These are phyloP conservation scores for Drosophila mayaguana DNA, from an alignment of 2,888 invertebrate genomes.

Conservation along the genomic window DNA sequence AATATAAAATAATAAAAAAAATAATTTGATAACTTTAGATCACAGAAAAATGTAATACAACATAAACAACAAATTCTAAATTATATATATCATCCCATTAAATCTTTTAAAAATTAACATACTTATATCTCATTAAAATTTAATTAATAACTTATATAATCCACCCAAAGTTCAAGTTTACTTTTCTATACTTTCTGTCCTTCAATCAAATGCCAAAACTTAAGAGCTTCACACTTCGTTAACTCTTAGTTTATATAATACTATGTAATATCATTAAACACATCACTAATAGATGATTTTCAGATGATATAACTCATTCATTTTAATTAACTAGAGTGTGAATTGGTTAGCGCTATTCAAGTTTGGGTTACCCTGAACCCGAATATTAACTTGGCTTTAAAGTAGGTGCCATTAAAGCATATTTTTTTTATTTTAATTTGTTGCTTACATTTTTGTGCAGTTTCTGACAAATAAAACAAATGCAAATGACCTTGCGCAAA, in stretches of 20 bases:
- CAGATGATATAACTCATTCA: constrained; percentile 3
- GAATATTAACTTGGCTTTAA: constrained; percentile 9
- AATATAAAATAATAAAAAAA: too few relatives aligned
- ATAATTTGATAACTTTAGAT: too few relatives aligned
- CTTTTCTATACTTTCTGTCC: not conserved
- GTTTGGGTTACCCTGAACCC: constrained; percentile 18
- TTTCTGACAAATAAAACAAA: constrained; percentile 19
- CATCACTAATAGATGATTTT: not conserved
- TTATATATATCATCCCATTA: too few relatives aligned
- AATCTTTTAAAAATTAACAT: too few relatives aligned
- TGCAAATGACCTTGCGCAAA: constrained; percentile 48
- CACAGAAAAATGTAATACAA: too few relatives aligned
- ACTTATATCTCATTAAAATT: not conserved
- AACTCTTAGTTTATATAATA: not conserved
- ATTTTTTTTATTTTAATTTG: constrained; percentile 21
- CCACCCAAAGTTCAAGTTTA: not conserved
- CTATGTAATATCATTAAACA: not conserved
- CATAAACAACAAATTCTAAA: too few relatives aligned
- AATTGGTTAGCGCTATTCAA: constrained; percentile 2
- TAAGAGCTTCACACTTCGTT: constrained; percentile 3
- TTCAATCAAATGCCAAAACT: not conserved
- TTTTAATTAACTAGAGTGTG: constrained; percentile 10
- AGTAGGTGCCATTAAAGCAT: constrained; percentile 23
- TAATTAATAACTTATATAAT: not conserved
- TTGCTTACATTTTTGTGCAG: constrained; percentile 32